These are phyloP conservation scores for Lycorma delicatula DNA, from an alignment of 1,140 invertebrate species.

Conservation along the genomic window DNA sequence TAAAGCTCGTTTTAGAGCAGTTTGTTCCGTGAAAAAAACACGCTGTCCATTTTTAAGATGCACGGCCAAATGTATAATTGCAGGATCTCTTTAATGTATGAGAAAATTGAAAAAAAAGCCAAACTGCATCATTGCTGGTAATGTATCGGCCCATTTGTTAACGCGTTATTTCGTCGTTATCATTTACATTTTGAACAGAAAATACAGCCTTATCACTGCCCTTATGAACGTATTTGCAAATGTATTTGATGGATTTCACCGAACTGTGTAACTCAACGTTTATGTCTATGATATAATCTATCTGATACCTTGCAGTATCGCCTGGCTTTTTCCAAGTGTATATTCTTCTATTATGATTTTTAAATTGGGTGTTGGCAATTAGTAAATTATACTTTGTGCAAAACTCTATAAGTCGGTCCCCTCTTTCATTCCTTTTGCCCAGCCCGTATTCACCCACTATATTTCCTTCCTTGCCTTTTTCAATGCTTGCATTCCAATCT, in stretches of 20 bases:
- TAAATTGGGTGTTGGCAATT: no score
- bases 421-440: no score
- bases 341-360: no score
- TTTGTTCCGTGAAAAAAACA: slow-evolving; percentile 25
- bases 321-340: no score
- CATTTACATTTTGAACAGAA: slow-evolving; percentile 21
- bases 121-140: slow-evolving; percentile 37
- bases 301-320: no score
- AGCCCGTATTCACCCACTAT: no score
- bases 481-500: no score
- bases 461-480: no score
- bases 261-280: slow-evolving; percentile 37
- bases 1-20: not conserved
- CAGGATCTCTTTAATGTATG: slow-evolving; percentile 34
- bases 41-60: slow-evolving; percentile 33
- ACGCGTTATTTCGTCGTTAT: slow-evolving; percentile 32
- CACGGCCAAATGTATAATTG: slow-evolving; percentile 33
- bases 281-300: no score
- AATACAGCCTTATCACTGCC: no score
- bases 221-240: slow-evolving; percentile 40
- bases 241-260: slow-evolving; percentile 32
- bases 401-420: no score
- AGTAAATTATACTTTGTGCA: no score
- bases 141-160: slow-evolving; percentile 38
- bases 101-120: slow-evolving; percentile 34